Evolutionary conservation across 2,888 invertebrate species (phyloP), one percentile per base, ranked within the genome.

Genomic region (Ceratothoa steindachneri): DNA sequence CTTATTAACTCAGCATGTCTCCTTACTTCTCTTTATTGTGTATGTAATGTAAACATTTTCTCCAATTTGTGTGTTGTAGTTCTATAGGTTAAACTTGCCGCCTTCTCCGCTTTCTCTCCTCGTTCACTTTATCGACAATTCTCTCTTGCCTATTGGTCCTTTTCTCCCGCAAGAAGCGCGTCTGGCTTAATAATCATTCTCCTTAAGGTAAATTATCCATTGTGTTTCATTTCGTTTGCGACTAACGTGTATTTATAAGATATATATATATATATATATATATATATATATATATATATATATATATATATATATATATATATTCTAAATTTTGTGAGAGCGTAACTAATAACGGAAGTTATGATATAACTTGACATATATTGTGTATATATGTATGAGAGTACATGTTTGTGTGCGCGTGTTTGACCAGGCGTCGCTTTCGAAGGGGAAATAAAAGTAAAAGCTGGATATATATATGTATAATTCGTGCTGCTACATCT

Each of bases 41-140:
- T 75, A 75, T 78, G 75, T 75, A 73, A 78, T 78, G 75, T 78
- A 73, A 75, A 73, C 74, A 74, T 77, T 77, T 77, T 72, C 80
- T 72, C 72, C 74, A 74, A 71, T 74, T 68, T 73, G 77, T 75
- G 75, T 74, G 75, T 80, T 77, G 73, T 80, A 77, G 73, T 70
- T 67, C 65, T 64, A 69, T 73, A 80, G 77, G 75, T 80, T 77
- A 70, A 75, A 72, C 31, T 29, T 0, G 15, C 30, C 27, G 29
- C 24, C 30, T 55, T 72, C 9, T 53, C 28, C 55, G 55, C 55
- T n/a, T 55, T 72, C 9, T 53, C 28, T 30, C 12, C 55, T 55
- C 55, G 55, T 22, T 55, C n/a, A 22, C 55, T 55, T 55, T 55
- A 22, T 55, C 55, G 55, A 19, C 55, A 19, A 55, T 22, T 15